phyloP scores from a whole-genome alignment of 2,113 vertebrate species.

The Notiomystis cincta region DNA sequence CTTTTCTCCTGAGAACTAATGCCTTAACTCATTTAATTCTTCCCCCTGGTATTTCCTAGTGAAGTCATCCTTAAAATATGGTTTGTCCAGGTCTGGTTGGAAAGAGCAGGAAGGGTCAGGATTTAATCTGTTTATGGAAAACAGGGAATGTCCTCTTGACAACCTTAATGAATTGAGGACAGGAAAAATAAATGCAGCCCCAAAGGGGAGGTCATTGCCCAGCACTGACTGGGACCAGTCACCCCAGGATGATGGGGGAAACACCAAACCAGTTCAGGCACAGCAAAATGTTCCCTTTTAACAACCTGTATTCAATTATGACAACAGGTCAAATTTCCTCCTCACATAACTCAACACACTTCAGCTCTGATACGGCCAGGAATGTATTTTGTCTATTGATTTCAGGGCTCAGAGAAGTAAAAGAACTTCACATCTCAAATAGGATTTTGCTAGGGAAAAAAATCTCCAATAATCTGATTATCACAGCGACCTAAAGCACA shows the following conservation, averaged over 20 bases:
- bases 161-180: neutral
- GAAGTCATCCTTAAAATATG: slow-evolving; percentile 69
- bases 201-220: neutral
- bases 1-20: slow-evolving; percentile 72
- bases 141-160: neutral
- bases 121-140: slow-evolving; percentile 31
- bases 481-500: neutral
- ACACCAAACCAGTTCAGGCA: neutral
- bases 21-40: slow-evolving; percentile 76
- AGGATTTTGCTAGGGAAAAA: neutral
- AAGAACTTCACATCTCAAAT: neutral
- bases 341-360: neutral
- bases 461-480: neutral
- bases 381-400: neutral
- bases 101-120: slow-evolving; percentile 36
- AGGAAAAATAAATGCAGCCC: neutral
- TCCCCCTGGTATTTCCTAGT: slow-evolving; percentile 61
- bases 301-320: neutral
- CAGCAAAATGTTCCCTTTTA: neutral
- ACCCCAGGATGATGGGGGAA: neutral
- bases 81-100: slow-evolving; percentile 1
- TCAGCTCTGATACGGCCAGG: neutral
- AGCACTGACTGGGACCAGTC: neutral
- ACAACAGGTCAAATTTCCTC: neutral
- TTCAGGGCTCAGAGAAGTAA: neutral